Percentiles rank a stretch among this genome's conserved stretches.
phyloP scores from a whole-genome alignment of 1,140 invertebrate genomes.

The Sogatella furcifera region DNA sequence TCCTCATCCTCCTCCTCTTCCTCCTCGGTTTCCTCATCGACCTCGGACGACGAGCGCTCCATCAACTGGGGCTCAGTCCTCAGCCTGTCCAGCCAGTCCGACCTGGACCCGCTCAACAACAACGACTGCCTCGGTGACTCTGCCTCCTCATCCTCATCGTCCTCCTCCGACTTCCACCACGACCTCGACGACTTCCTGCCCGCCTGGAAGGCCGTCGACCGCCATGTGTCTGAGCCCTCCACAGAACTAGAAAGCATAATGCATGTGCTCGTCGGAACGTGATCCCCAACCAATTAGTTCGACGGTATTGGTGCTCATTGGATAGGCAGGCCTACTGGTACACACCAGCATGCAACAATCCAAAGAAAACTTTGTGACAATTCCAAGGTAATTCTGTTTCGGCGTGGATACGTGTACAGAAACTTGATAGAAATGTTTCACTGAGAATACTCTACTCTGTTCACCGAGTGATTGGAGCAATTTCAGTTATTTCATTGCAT shows the following conservation, averaged over 20 bases:
- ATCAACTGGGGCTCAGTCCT: constrained; percentile 88
- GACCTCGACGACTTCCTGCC: constrained; percentile 43
- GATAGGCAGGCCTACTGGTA: no score
- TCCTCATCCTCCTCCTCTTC: constrained; percentile 19
- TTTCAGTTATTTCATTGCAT: no score
- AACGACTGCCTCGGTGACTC: constrained; percentile 39
- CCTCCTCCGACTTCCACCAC: constrained; percentile 20
- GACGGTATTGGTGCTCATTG: no score
- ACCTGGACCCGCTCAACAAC: constrained; percentile 71
- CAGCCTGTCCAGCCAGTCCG: constrained; percentile 70
- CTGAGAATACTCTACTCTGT: no score
- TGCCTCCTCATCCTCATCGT: no score
- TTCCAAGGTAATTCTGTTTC: no score
- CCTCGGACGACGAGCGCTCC: constrained; percentile 53
- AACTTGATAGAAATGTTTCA: no score
- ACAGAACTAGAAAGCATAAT: constrained; percentile 17
- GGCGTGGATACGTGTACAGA: no score
- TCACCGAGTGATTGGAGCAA: no score
- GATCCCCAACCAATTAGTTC: not conserved
- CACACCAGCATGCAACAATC: no score
- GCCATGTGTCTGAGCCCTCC: constrained; percentile 27
- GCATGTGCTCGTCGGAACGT: constrained; percentile 17
- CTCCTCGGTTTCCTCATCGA: constrained; percentile 10
- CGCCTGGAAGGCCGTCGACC: constrained; percentile 52
- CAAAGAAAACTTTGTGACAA: no score